A percentile compares a stretch with the other conserved stretches of the same genome.
These are phyloP conservation scores for Tiliacea aurago DNA, from an alignment of 2,888 invertebrate species.

Conservation along the genomic window DNA sequence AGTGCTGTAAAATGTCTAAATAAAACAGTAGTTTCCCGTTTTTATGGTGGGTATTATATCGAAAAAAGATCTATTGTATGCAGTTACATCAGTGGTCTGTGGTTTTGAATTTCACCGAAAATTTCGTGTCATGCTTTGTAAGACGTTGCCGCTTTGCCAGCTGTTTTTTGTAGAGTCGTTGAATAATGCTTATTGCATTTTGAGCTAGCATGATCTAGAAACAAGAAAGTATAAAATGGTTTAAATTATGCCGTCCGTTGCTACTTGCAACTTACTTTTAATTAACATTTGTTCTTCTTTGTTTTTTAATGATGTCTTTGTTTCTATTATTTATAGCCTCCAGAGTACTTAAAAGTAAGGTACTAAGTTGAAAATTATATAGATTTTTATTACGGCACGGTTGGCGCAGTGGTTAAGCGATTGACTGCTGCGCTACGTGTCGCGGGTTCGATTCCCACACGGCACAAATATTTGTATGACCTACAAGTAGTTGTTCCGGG, in stretches of 20 bases:
- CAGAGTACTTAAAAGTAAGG: not conserved
- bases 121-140: constrained; percentile 28
- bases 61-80: constrained; percentile 40
- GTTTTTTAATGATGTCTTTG: not conserved
- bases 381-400: not conserved
- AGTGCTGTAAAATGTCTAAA: constrained; percentile 15
- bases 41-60: constrained; percentile 40
- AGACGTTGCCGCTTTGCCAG: constrained; percentile 1
- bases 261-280: constrained; percentile 1
- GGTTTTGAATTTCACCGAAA: constrained; percentile 52
- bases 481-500: no score
- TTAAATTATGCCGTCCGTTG: constrained; percentile 14
- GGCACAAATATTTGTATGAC: no score
- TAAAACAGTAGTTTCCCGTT: constrained; percentile 38
- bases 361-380: not conserved
- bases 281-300: not conserved
- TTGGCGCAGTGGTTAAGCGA: no score
- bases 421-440: no score
- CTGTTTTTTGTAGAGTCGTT: constrained; percentile 6
- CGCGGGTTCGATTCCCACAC: no score
- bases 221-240: not conserved
- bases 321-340: not conserved
- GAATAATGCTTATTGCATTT: constrained; percentile 12
- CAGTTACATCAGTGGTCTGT: constrained; percentile 52
- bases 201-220: constrained; percentile 1